Percentiles rank a stretch among this genome's conserved stretches.
Evolutionary conservation across 2,113 vertebrate genomes (phyloP).

Genomic region (Tursiops truncatus): DNA sequence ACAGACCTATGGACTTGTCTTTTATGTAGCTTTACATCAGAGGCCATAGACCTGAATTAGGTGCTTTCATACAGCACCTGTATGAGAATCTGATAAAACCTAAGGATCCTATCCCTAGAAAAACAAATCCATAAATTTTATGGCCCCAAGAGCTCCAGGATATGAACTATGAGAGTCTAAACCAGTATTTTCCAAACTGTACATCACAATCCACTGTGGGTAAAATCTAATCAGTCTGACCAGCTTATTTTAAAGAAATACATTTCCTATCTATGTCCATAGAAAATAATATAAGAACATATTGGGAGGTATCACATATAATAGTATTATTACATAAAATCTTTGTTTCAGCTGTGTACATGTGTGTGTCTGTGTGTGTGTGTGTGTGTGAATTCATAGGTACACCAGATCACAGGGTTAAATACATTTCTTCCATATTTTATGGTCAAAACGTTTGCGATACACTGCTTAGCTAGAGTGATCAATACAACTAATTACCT

Average conservation of each 20-base stretch:
- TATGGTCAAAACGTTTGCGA: not conserved
- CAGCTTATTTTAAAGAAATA: not conserved
- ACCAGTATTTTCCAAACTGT: not conserved
- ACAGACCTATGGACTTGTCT: not conserved
- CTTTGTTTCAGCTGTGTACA: not conserved
- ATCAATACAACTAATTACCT: not conserved
- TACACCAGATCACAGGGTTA: not conserved
- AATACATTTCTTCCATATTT: not conserved
- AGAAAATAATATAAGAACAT: not conserved
- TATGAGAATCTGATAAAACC: not conserved
- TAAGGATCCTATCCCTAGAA: not conserved
- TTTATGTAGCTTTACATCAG: not conserved
- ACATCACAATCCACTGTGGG: not conserved
- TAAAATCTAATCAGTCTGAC: constrained; percentile 3
- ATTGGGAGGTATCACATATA: not conserved
- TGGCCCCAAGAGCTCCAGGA: not conserved
- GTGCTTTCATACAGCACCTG: too few species aligned
- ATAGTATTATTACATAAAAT: not conserved
- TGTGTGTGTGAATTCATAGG: not conserved
- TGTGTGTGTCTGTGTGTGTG: too few species aligned
- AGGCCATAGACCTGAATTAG: not conserved
- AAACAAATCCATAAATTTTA: not conserved
- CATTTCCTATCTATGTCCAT: not conserved
- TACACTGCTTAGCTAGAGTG: not conserved
- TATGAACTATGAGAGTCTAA: not conserved